These are phyloP conservation scores for Hybos culiciformis DNA, from an alignment of 2,888 invertebrate species.

Conservation along the genomic window DNA sequence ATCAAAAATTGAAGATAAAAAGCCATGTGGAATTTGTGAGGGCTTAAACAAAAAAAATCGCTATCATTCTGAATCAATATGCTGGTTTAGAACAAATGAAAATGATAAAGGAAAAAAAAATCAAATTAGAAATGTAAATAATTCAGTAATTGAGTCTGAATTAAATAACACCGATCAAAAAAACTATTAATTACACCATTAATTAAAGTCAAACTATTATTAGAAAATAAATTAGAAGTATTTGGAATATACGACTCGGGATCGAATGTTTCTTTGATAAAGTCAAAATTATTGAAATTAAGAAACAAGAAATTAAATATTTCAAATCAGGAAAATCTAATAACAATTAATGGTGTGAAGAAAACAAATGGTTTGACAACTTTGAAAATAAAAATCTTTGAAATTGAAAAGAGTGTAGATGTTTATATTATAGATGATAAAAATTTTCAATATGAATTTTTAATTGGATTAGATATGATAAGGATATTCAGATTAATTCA, in stretches of 20 bases:
- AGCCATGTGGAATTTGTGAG: slow-evolving; percentile 13
- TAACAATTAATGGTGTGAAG: slow-evolving; percentile 14
- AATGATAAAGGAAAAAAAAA: slow-evolving; percentile 5
- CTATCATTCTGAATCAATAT: slow-evolving; percentile 8
- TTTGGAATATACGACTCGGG: slow-evolving; percentile 6
- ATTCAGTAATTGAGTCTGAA: slow-evolving; percentile 7
- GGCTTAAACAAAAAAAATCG: slow-evolving; percentile 11
- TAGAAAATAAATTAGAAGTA: slow-evolving; percentile 4
- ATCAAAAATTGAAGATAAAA: slow-evolving; percentile 7
- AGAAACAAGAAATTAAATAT: too few relatives aligned
- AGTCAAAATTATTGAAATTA: too few relatives aligned
- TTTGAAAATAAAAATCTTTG: slow-evolving; percentile 12
- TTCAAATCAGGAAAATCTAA: slow-evolving; percentile 5
- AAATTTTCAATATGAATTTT: slow-evolving; percentile 14
- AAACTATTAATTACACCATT: slow-evolving; percentile 3
- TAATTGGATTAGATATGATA: slow-evolving; percentile 13
- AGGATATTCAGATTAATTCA: too few relatives aligned
- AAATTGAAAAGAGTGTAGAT: slow-evolving; percentile 11
- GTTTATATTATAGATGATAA: slow-evolving; percentile 11
- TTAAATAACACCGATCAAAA: slow-evolving; percentile 4
- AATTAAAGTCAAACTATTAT: slow-evolving; percentile 8
- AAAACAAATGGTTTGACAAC: slow-evolving; percentile 11
- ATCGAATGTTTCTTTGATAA: slow-evolving; percentile 7
- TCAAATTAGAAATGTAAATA: slow-evolving; percentile 5
- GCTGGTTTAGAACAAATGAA: slow-evolving; percentile 8